A percentile compares a stretch with the other conserved stretches of the same genome.
These are phyloP conservation scores for Tenualosa ilisha DNA, from an alignment of 2,797 vertebrate species.

Conservation along the genomic window DNA sequence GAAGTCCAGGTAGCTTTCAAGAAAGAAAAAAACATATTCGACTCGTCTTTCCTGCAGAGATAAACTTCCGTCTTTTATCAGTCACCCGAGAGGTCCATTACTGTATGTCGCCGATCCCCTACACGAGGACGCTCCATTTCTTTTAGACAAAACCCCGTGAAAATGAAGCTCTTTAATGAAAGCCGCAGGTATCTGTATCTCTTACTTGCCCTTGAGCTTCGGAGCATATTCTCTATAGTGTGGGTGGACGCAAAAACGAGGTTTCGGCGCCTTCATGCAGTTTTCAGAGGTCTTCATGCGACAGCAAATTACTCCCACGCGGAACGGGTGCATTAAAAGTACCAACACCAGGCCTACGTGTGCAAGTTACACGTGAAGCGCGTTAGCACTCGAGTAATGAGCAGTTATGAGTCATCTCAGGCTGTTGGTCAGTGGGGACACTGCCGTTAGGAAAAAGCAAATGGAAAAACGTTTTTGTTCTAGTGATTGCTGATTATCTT, in stretches of 20 bases:
- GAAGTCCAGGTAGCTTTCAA: not conserved
- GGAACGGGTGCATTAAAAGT: constrained; percentile 5
- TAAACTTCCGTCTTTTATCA: not conserved
- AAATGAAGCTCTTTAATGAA: not conserved
- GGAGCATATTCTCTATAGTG: not conserved
- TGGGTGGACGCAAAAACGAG: not conserved
- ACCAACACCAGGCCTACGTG: not conserved
- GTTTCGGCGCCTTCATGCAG: constrained; percentile 8
- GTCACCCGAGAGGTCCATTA: not conserved
- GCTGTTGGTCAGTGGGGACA: not conserved
- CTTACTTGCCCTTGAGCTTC: not conserved
- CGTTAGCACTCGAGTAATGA: not conserved
- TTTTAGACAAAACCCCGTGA: not conserved
- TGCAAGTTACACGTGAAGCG: constrained; percentile 21
- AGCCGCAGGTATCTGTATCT: not conserved
- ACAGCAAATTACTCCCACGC: constrained; percentile 33
- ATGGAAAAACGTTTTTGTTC: not conserved
- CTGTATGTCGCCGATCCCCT: not conserved
- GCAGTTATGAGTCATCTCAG: constrained; percentile 21
- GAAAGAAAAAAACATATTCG: not conserved
- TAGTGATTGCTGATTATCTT: not conserved
- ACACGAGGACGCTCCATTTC: not conserved
- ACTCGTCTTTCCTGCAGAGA: not conserved
- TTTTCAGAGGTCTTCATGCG: not conserved
- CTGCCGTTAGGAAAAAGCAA: not conserved